phyloP scores from a whole-genome alignment of 2,797 vertebrate genomes.

The Neopelma chrysocephalum region DNA sequence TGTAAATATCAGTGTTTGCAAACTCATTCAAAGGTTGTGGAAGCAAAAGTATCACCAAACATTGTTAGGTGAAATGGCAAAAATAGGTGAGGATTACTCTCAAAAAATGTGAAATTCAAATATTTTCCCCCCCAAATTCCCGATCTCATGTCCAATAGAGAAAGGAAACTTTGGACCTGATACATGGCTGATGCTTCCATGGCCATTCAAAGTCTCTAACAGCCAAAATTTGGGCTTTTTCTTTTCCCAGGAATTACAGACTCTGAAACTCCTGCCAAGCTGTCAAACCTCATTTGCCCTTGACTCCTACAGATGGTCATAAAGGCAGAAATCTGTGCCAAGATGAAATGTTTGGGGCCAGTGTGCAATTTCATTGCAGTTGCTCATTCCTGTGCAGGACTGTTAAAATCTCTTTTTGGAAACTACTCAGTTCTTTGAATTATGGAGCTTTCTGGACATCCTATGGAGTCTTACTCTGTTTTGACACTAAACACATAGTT shows the following conservation, averaged over 20 bases:
- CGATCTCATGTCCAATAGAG: fast-evolving
- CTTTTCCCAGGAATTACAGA: not conserved
- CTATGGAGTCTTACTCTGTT: not conserved
- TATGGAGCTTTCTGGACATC: not conserved
- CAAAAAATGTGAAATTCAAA: not conserved
- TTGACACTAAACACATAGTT: not conserved
- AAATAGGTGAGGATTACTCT: not conserved
- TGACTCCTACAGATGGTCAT: not conserved
- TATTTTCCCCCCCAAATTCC: not conserved
- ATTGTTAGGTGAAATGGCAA: not conserved
- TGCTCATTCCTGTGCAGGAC: not conserved
- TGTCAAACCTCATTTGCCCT: not conserved
- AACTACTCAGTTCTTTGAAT: not conserved
- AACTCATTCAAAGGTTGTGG: not conserved
- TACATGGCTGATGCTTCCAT: not conserved
- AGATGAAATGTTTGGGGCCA: not conserved
- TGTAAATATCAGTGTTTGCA: not conserved
- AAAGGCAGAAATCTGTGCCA: not conserved
- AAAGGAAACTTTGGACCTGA: not conserved
- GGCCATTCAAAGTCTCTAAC: not conserved
- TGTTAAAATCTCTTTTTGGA: not conserved
- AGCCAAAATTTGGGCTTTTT: not conserved
- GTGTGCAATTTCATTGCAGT: not conserved
- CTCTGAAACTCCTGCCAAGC: not conserved
- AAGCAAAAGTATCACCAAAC: not conserved